A percentile compares a stretch with the other conserved stretches of the same genome.
phyloP scores from a whole-genome alignment of 1,140 invertebrate genomes.

The Micrasema minimum region DNA sequence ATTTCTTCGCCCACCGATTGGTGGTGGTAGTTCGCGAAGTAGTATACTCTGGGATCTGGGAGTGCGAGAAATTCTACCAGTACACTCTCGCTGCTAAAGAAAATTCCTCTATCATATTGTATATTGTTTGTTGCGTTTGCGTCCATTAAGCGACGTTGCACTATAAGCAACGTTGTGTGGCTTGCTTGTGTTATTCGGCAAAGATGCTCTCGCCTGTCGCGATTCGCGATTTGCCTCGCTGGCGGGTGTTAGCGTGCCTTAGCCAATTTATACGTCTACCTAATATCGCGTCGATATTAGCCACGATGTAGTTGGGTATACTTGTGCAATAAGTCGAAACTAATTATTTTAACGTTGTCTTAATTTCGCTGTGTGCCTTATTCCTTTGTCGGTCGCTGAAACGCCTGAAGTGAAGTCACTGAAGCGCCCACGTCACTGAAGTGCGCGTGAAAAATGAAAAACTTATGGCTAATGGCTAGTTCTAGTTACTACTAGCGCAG shows the following conservation, averaged over 20 bases:
- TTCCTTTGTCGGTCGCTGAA: too few species aligned
- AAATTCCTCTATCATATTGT: constrained; percentile 21
- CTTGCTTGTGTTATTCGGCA: not conserved
- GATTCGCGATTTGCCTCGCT: not conserved
- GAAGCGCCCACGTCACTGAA: too few species aligned
- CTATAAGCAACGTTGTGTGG: not conserved
- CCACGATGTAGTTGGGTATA: too few species aligned
- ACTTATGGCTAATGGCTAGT: too few species aligned
- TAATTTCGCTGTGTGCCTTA: too few species aligned
- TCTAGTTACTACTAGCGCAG: too few species aligned
- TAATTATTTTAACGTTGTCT: too few species aligned
- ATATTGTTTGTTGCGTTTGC: not conserved
- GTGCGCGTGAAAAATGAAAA: too few species aligned
- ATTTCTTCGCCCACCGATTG: constrained; percentile 1
- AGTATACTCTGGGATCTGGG: not conserved
- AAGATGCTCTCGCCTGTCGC: constrained; percentile 10
- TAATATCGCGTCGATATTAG: constrained; percentile 12
- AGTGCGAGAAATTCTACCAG: constrained; percentile 25
- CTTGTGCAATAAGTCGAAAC: too few species aligned
- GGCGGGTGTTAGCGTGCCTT: constrained; percentile 18
- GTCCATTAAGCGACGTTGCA: constrained; percentile 19
- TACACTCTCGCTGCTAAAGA: constrained; percentile 25
- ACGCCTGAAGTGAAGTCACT: too few species aligned
- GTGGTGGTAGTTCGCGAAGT: constrained; percentile 12
- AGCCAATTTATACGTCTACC: constrained; percentile 9